Percentiles rank a stretch among this genome's conserved stretches.
Evolutionary conservation across 2,797 vertebrate genomes (phyloP).

Genomic region (Megaceryle alcyon): DNA sequence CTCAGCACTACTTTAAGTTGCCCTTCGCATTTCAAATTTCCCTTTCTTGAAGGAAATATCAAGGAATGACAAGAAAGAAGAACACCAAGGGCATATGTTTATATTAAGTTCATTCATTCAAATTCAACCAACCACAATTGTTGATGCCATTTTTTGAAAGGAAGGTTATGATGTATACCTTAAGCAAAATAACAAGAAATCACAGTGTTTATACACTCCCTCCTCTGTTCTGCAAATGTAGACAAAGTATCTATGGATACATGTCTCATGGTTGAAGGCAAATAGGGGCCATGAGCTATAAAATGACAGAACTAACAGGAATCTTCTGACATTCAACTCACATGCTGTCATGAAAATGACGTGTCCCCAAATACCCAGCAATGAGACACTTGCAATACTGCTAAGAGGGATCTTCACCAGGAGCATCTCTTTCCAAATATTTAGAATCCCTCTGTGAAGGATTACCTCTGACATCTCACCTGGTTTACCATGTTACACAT

Average conservation of each 20-base stretch:
- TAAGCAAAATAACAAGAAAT: conserved; percentile 3
- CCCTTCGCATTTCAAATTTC: not conserved
- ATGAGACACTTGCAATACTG: not conserved
- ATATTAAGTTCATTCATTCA: not conserved
- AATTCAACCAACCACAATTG: not conserved
- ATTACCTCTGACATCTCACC: not conserved
- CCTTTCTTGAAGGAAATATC: not conserved
- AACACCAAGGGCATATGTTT: not conserved
- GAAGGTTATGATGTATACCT: not conserved
- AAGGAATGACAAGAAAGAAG: not conserved
- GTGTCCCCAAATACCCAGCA: not conserved
- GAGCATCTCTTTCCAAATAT: not conserved
- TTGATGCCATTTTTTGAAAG: not conserved
- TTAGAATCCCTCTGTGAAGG: not conserved
- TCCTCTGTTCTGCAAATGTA: not conserved
- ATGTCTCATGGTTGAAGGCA: not conserved
- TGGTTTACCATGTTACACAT: not conserved
- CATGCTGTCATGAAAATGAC: not conserved
- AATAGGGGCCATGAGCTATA: not conserved
- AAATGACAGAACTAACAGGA: not conserved
- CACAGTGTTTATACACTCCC: not conserved
- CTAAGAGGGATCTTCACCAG: not conserved
- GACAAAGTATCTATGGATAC: not conserved
- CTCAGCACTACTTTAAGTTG: not conserved
- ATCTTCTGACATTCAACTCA: not conserved